Base-by-base conservation (phyloP, 1,140 invertebrate genomes). In the Chrysopa pallens region DNA sequence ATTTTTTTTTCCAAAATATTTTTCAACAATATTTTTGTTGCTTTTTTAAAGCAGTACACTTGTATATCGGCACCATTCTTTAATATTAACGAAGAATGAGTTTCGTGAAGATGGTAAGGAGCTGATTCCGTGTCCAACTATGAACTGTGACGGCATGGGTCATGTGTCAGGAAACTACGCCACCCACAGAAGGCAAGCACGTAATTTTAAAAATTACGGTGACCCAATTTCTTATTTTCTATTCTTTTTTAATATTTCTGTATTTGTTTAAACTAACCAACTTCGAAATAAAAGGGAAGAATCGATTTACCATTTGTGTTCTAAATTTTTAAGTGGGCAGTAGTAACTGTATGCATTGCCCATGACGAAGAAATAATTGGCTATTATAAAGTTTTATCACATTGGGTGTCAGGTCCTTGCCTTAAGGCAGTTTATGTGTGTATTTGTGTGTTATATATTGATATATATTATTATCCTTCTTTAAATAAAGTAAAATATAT, bases 141-240 rank as follows among this genome's bases (percentile, higher is more conserved):
- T 73, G 48, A 74, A 72, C 52, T 83, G 80, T 65, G 76, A 81
- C 67, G 79, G 80, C 23, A 78, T 78, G 35, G 84, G 86, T 45
- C 84, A 89, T 62, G 73, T 85, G 27, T 85, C 84, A 13, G 84
- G 84, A 47, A 85, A 85, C 66, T 88, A 85, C 62, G 78, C 81
- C 28, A 84, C 84, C 35, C 84, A 88, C 61, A 64, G 68, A 64
- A 70, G 68, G 68, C 68, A 69, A 68, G 68, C 63, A 51, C 15
- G 8, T 13, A 38, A 11, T 33, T 12, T 11, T 33, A 5, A 23
- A 23, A 23, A 23, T 23, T 23, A 23, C 17, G 17, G 17, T 23
- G 17, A 23, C 17, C 17, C 17, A 23, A 23, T 23, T 23, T 23
- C 17, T 23, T 23, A 23, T 23, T 23, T 23, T 23, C 17, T 23